Base-by-base conservation (phyloP, 2,797 vertebrate species). In the Hybognathus amarus region DNA sequence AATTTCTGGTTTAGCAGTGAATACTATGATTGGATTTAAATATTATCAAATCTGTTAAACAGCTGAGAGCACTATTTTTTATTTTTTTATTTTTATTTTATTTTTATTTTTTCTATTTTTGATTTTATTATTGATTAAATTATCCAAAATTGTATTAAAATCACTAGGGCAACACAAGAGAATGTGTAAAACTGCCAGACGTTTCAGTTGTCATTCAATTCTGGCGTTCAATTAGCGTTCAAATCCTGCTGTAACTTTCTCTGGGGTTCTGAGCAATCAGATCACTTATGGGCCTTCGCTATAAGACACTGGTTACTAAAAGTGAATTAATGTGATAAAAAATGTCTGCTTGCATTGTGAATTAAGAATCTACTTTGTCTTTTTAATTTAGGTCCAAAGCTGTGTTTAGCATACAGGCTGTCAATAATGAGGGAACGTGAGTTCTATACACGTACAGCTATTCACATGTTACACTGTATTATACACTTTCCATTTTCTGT, bases 371-470 rank as follows among this genome's bases (percentile, higher is more conserved):
- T 11, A 22, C 71, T 61, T 30, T 68, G 42, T 77, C 3, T 75
- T 1, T 61, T 56, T 66, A 79, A 82, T 87, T 1, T 86, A 99
- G 97, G 85, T 96, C 97, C 87, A 98, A 93, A 92, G 93, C 93
- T 38, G 85, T 95, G 85, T 99, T 99, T 91, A 94, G 87, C 76
- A 98, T 99, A 86, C 96, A 98, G 89, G 97, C 97, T 87, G 96
- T 98, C 90, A 97, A 97, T 90, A 97, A 95, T 68, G 94, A 94
- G 9, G 97, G 97, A 90, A 95, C 96, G 98, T 99, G 87, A 74
- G 96, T 89, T 45, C 73, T 52, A 42, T 67, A 42, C 33, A 45
- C 38, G 13, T 15, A 68, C 17, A 20, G 54, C 45, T 83, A 9
- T 73, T 64, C 12, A 77, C 13, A 24, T 6, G 10, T 63, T 2